Evolutionary conservation across 2,113 vertebrate genomes (phyloP).

Genomic region (Petromus typicus): DNA sequence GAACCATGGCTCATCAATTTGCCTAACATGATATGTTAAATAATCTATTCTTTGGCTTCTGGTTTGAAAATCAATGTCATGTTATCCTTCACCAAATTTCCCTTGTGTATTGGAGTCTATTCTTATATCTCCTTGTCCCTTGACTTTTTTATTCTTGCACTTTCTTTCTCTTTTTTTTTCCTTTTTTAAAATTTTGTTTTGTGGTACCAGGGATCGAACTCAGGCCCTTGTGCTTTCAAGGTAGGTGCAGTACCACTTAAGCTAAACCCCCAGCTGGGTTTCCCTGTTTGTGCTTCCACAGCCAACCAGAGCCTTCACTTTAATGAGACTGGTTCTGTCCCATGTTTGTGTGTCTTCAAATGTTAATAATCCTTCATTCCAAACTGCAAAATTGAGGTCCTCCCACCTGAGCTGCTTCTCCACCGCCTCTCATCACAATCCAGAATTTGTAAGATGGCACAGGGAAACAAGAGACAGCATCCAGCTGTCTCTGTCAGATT

Average conservation of each 20-base stretch:
- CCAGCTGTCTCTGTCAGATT: neutral
- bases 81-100: neutral
- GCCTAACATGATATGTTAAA: neutral
- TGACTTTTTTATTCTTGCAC: neutral
- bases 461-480: neutral
- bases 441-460: neutral
- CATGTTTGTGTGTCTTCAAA: neutral
- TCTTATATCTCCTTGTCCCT: neutral
- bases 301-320: neutral
- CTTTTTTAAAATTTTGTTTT: no score
- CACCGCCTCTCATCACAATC: accelerated
- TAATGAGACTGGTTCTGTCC: neutral
- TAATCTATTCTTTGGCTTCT: neutral
- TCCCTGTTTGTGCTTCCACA: neutral
- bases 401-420: neutral
- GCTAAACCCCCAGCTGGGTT: neutral
- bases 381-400: neutral
- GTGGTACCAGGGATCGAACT: no score
- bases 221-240: no score
- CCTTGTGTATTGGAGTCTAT: no score
- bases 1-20: neutral
- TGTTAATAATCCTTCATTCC: neutral
- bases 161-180: neutral
- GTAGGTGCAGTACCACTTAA: no score
- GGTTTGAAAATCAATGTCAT: neutral